Percentiles rank a stretch among this genome's conserved stretches.
Conservation (phyloP, 2,888 invertebrate genomes). For the Meiosimyza decipiens region DNA sequence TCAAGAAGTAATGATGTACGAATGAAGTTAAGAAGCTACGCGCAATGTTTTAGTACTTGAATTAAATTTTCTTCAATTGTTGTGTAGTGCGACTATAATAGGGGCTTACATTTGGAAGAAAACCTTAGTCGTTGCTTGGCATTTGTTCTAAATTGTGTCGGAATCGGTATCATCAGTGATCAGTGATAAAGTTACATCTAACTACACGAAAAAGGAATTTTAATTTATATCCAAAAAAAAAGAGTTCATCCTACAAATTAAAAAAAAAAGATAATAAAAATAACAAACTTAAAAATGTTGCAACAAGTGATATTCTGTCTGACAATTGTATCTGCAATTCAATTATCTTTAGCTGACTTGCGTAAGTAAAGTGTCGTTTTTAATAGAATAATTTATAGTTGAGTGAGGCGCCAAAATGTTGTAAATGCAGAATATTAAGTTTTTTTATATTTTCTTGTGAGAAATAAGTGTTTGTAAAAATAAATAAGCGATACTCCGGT, state of each 20-base stretch:
- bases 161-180: too few species aligned
- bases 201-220: too few species aligned
- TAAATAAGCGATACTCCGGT: too few species aligned
- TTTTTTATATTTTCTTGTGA: slow-evolving; percentile 1
- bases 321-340: slow-evolving; percentile 2
- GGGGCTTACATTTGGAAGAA: background rate
- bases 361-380: slow-evolving; percentile 41
- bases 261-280: slow-evolving; percentile 2
- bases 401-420: background rate
- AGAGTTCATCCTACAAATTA: background rate
- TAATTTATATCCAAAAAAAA: background rate
- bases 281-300: slow-evolving; percentile 10
- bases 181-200: too few species aligned
- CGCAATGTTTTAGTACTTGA: slow-evolving; percentile 20
- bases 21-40: background rate
- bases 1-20: background rate
- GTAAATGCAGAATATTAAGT: background rate
- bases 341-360: slow-evolving; percentile 40
- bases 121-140: slow-evolving; percentile 12
- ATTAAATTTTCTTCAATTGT: slow-evolving; percentile 7
- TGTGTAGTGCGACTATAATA: slow-evolving; percentile 7
- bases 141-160: slow-evolving; percentile 4
- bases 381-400: background rate
- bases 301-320: slow-evolving; percentile 15
- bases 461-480: background rate